These are phyloP conservation scores for Naja naja DNA, from an alignment of 2,113 vertebrate species.

Conservation along the genomic window DNA sequence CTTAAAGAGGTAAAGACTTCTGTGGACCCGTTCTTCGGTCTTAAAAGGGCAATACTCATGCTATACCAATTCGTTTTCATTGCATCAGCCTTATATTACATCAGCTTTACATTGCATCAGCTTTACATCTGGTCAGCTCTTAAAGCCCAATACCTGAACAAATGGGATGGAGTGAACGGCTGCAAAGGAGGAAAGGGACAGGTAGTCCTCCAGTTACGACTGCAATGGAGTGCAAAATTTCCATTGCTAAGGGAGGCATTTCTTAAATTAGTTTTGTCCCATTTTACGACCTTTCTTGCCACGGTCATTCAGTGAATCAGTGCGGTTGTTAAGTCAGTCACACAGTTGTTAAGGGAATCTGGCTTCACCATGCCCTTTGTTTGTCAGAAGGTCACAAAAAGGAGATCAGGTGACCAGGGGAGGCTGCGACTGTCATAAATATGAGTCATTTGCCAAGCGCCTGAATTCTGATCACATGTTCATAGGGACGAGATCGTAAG, in stretches of 20 bases:
- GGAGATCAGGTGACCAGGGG: neutral
- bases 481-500: too few relatives aligned
- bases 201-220: neutral
- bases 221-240: too few relatives aligned
- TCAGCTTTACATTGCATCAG: too few relatives aligned
- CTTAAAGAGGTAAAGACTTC: too few relatives aligned
- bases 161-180: too few relatives aligned
- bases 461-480: neutral
- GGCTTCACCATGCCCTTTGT: neutral
- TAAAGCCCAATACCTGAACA: too few relatives aligned
- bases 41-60: too few relatives aligned
- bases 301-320: neutral
- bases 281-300: neutral
- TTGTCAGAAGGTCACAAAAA: neutral
- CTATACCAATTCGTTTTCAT: too few relatives aligned
- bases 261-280: neutral
- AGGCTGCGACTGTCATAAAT: neutral
- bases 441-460: neutral
- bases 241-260: neutral
- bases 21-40: too few relatives aligned
- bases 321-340: neutral
- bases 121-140: too few relatives aligned
- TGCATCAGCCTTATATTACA: too few relatives aligned
- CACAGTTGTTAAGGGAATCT: neutral
- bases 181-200: fast-evolving